Base-by-base conservation (phyloP, 2,113 vertebrate genomes). In the Daubentonia madagascariensis region DNA sequence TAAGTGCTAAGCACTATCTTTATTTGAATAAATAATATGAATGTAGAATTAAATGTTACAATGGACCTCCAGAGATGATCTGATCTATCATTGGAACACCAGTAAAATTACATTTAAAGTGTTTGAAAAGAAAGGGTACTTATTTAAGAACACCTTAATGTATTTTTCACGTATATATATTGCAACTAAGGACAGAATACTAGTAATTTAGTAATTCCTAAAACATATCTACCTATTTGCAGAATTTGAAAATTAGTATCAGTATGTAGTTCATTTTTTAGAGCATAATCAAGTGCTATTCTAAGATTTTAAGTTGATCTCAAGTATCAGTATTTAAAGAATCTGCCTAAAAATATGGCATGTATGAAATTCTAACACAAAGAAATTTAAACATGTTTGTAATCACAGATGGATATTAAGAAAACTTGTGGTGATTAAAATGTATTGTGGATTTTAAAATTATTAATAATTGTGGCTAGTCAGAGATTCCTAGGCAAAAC, bases 201-300 rank as follows among this genome's bases (percentile, higher is more conserved):
- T 72, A 45, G 32, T 48, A 85, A 84, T 86, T 91, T 72, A 45
- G 32, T 48, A 85, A 84, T 86, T 91, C 20, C 78, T 86, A 73
- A 85, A 85, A 75, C 37, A 80, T 65, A 61, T 5, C 48, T 61
- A 73, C 9, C 20, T 81, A 70, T 93, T 84, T 83, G 20, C 43
- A 94, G 28, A 57, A 93, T 91, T 73, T 85, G 22, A 89, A 94
- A 83, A 83, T 94, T 50, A 96, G n/a, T 13, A 78, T 88, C 63
- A 92, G 40, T 59, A 16, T 54, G 65, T 23, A 61, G 65, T 28
- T 97, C 85, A 80, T 75, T 84, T 96, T 65, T 85, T 78, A 95
- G 17, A 89, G 37, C 20, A 75, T 78, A 85, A 92, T 88, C 52
- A 85, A 91, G 30, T 87, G 45, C 22, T 75, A 30, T 88, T 84